phyloP scores from a whole-genome alignment of 1,140 invertebrate species.

The Cheumatopsyche charites region DNA sequence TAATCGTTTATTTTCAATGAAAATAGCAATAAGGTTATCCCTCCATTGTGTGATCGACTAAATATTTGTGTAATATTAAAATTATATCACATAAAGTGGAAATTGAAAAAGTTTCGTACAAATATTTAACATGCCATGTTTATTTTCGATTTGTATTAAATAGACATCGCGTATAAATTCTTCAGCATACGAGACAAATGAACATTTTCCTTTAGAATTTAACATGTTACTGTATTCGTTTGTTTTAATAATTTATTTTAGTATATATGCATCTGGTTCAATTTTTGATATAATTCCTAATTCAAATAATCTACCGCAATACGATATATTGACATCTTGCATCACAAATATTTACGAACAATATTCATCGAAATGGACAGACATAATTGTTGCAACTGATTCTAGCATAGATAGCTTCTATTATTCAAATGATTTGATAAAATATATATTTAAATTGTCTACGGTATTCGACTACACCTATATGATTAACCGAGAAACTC shows the following conservation, averaged over 20 bases:
- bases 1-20: too few species aligned
- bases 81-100: not conserved
- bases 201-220: too few species aligned
- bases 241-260: too few species aligned
- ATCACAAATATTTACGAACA: not conserved
- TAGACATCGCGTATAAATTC: too few species aligned
- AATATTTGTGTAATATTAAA: too few species aligned
- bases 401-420: not conserved
- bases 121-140: not conserved
- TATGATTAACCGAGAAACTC: not conserved
- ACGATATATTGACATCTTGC: not conserved
- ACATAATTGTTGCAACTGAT: not conserved
- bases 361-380: not conserved
- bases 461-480: not conserved
- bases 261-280: too few species aligned
- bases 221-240: too few species aligned
- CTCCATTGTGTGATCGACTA: not conserved
- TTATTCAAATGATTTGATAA: not conserved
- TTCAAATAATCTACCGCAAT: not conserved
- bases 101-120: not conserved
- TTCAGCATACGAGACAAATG: too few species aligned
- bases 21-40: not conserved
- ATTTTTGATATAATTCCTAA: too few species aligned
- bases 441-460: not conserved
- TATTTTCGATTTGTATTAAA: too few species aligned